Evolutionary conservation across 2,888 invertebrate species (phyloP), one percentile per base, ranked within the genome.

Genomic region (Endomychus coccineus): DNA sequence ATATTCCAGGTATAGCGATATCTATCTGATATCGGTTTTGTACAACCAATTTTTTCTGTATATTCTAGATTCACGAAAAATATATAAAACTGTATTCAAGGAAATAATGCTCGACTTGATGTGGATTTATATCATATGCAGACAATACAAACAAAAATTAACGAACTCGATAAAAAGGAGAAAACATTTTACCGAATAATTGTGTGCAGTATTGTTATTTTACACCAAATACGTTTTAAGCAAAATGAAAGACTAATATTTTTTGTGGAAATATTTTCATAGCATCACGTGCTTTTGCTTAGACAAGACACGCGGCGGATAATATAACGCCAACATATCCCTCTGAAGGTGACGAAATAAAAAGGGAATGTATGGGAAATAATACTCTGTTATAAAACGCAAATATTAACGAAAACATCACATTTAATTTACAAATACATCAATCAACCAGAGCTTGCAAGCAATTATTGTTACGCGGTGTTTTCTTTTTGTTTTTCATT

Each of bases 171-270:
- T n/a, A n/a, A n/a, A n/a, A n/a, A n/a, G n/a, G n/a, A 27, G 46
- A 53, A 54, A 55, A 55, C 51, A 53, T 52, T 51, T 49, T 46
- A 50, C 46, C 48, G 49, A 39, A 24, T 35, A 47, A 45, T 43
- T 48, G 48, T 46, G 29, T 14, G 34, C 24, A 22, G 25, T 40
- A 42, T 43, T 64, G 62, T 64, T 64, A 54, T 64, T 64, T 62
- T 62, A 64, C 61, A 62, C 58, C 60, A 63, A 63, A 62, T 60
- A 59, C 55, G 56, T 61, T 62, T 63, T 60, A 59, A 48, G 52
- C 52, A 47, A 61, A 65, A 66, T 64, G 63, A 64, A 64, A 66
- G 60, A 63, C 63, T 62, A 66, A 66, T 64, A 66, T 66, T 66
- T 64, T 65, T 66, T 60, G 49, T 51, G 46, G 50, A 46, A 51